Base-by-base conservation (phyloP, 2,113 vertebrate genomes). In the Zeus faber region DNA sequence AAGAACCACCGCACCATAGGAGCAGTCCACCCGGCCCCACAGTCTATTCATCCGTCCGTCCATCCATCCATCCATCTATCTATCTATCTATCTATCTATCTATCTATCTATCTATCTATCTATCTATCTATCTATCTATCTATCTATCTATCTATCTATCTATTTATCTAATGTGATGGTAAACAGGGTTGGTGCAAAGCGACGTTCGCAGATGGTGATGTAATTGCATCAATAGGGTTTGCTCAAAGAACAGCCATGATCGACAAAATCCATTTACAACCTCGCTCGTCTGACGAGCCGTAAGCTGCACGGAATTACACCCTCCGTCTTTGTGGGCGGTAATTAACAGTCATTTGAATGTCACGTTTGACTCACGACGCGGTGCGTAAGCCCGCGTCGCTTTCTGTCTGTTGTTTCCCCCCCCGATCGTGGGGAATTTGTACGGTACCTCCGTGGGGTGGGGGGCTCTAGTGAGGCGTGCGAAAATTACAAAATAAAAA, bases 331-430 rank as follows among this genome's bases (percentile, higher is more conserved):
- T 40, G 44, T 63, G 59, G 41, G 49, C 40, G 41, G 56, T 51
- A 72, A 73, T 79, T 68, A 72, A 45, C 55, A 31, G 29, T 16
- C 11, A 14, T 70, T 55, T 50, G 27, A 55, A 17, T 18, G 40
- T 37, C 44, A n/a, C 6, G 26, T 25, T 14, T 20, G 47, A 49
- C 11, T 25, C 45, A 26, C n/a, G 9, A 9, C 14, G 35, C 26
- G 40, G 47, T 14, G 40, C 54, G 5, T 20, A 9, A 22, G 44
- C 14, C 11, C 0, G 10, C 39, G 59, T 16, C 14, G 9, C 43
- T 8, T 49, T 24, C 27, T 39, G 54, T 4, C 20, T 13, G 6
- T 58, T 62, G 33, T 13, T 1, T 35, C 8, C 3, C 33, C 64
- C n/a, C n/a, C n/a, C n/a, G n/a, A n/a, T n/a, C n/a, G n/a, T n/a